Percentiles rank a stretch among this genome's conserved stretches.
These are phyloP conservation scores for Archocentrus centrarchus DNA, from an alignment of 2,113 vertebrate genomes.

Conservation along the genomic window DNA sequence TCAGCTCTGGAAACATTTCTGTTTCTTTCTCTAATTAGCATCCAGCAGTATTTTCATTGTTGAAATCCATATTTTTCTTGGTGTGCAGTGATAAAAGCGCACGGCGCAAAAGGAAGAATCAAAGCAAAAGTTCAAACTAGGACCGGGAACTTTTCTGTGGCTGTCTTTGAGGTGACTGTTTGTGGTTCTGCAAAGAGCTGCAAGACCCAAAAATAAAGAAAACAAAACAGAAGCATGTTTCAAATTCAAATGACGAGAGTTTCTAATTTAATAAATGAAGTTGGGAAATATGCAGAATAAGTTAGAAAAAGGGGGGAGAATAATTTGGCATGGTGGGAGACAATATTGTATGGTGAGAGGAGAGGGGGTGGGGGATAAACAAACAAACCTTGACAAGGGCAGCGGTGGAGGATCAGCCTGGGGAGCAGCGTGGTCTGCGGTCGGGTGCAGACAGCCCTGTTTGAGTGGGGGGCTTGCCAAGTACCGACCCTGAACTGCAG, in stretches of 20 bases:
- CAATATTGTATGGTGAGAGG: conserved; percentile 67
- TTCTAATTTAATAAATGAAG: conserved; percentile 77
- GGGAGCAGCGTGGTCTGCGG: conserved; percentile 69
- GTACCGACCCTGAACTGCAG: conserved; percentile 79
- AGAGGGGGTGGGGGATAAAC: conserved; percentile 70
- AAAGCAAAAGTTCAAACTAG: conserved; percentile 1
- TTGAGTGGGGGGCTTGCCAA: conserved; percentile 76
- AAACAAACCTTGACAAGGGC: conserved; percentile 82
- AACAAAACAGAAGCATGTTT: conserved; percentile 61
- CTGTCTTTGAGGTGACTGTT: neutral
- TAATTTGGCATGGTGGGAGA: conserved; percentile 75
- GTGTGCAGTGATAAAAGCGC: neutral
- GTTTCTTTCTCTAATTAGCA: neutral
- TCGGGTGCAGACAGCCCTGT: conserved; percentile 68
- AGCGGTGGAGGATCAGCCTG: conserved; percentile 65
- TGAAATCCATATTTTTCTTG: neutral
- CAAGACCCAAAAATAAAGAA: conserved; percentile 35
- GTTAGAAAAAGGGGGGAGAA: conserved; percentile 63
- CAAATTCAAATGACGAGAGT: conserved; percentile 59
- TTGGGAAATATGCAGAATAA: conserved; percentile 78
- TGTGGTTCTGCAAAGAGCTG: conserved; percentile 25
- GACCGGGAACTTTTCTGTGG: neutral
- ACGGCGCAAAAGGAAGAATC: neutral
- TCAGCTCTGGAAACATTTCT: conserved; percentile 22
- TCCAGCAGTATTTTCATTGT: neutral